Evolutionary conservation across 1,140 invertebrate genomes (phyloP).

Genomic region (Caenorhabditis inopinata): DNA sequence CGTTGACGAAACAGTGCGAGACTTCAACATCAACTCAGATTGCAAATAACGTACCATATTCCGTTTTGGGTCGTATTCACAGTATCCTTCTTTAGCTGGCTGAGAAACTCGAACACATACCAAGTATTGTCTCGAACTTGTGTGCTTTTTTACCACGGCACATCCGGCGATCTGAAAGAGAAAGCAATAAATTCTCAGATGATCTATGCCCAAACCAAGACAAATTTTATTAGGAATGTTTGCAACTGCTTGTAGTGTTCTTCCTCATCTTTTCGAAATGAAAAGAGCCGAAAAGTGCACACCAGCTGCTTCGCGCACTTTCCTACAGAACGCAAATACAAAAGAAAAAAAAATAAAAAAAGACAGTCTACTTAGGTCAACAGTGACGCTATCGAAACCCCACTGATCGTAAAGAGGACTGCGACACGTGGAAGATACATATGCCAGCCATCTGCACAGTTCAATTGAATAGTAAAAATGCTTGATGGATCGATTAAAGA

Average conservation of each 20-base stretch:
- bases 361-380: not conserved
- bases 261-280: not conserved
- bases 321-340: not conserved
- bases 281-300: slow-evolving; percentile 27
- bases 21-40: too few species aligned
- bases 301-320: slow-evolving; percentile 14
- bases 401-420: too few species aligned
- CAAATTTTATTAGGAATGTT: not conserved
- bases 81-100: not conserved
- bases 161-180: not conserved
- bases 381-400: too few species aligned
- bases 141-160: not conserved
- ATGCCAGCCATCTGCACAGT: too few species aligned
- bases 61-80: not conserved
- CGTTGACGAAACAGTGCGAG: too few species aligned
- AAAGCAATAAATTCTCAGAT: too few species aligned
- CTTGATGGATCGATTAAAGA: too few species aligned
- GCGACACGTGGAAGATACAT: too few species aligned
- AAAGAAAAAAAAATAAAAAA: not conserved
- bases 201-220: too few species aligned
- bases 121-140: not conserved
- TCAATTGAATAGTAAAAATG: too few species aligned
- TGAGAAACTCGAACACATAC: not conserved
- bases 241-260: slow-evolving; percentile 13
- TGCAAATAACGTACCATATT: not conserved